Base-by-base conservation (phyloP, 2,797 vertebrate species). In the Hydrophis major region DNA sequence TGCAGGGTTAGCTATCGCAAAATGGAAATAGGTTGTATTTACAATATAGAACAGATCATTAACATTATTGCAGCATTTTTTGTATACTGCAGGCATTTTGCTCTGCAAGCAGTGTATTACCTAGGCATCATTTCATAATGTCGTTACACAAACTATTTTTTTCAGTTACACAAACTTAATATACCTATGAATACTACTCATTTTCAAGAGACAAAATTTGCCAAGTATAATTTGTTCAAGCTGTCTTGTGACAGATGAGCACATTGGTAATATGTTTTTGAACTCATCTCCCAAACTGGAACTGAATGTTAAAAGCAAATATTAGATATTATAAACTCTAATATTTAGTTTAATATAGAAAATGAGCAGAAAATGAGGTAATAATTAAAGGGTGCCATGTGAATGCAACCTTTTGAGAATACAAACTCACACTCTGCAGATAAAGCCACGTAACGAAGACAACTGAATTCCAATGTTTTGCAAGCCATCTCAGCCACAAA, bases 1-100 rank as follows among this genome's bases (percentile, higher is more conserved):
- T 12, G 59, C 2, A 87, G 90, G 90, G 89, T 94, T 1, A 14
- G 93, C 27, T 86, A 27, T 92, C 91, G 91, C 91, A 93, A 86
- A 42, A 42, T 91, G 87, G 92, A 94, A 93, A 88, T 12, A n/a
- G 89, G 83, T 32, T 93, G 56, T 12, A 88, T n/a, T 57, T 13
- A 55, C 7, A 55, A 88, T 42, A 69, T 16, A 55, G 28, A 50
- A 28, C 69, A 50, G n/a, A 25, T 14, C 47, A 90, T 32, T 66
- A 61, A 32, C 7, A 18, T 87, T 88, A 66, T 42, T 50, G 92
- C 90, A 91, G 74, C n/a, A 94, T 47, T 66, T 55, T 88, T 28
- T 14, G 25, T 37, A 42, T 47, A 32, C 25, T 10, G 13, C 14
- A 89, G 32, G 37, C 28, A 53, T 1, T 60, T 1, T 5, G 53